A percentile compares a stretch with the other conserved stretches of the same genome.
Conservation (phyloP, 2,888 invertebrate genomes). For the Epiblema foenella region DNA sequence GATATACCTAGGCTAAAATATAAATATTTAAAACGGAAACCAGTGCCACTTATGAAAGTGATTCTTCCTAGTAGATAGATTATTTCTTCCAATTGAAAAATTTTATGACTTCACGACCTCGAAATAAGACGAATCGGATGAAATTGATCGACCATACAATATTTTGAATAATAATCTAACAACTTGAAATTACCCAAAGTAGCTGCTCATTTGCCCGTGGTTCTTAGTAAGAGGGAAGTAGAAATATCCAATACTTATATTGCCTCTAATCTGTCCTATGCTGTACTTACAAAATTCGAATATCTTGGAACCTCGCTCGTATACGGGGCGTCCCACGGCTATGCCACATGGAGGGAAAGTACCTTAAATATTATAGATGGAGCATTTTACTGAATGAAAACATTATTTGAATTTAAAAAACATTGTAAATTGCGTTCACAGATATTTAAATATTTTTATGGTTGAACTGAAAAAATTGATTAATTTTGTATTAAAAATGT, state of each 20-base stretch:
- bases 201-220: not conserved
- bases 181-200: not conserved
- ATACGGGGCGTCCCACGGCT: no score
- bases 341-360: no score
- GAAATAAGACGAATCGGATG: conserved; percentile 25
- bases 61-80: conserved; percentile 20
- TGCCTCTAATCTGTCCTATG: not conserved
- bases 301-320: not conserved
- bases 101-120: not conserved
- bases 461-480: no score
- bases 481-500: no score
- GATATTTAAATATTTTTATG: no score
- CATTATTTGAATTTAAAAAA: no score
- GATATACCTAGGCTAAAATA: conserved; percentile 18
- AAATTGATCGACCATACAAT: not conserved
- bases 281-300: not conserved
- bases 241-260: not conserved
- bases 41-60: conserved; percentile 23
- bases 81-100: not conserved
- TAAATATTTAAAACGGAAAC: not conserved
- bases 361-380: no score
- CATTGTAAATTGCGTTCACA: no score
- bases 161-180: not conserved
- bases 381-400: no score
- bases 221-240: no score